Conservation (phyloP, 2,888 invertebrate species). For the Hydrotaea diabolus region DNA sequence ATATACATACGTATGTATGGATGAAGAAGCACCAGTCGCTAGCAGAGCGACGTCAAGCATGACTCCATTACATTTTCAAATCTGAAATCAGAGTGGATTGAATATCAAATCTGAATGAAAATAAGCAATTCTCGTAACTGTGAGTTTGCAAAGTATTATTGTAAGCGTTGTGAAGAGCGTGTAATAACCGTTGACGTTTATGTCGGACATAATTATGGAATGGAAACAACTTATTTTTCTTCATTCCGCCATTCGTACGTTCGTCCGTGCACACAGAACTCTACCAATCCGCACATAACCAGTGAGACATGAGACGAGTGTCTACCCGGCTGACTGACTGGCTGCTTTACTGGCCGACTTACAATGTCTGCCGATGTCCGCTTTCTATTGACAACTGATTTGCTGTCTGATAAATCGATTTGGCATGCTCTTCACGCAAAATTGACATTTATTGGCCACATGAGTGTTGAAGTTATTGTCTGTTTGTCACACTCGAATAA, state of each 20-base stretch:
- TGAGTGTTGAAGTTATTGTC: constrained; percentile 50
- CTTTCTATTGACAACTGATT: constrained; percentile 51
- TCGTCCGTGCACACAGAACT: background rate
- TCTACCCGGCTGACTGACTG: background rate
- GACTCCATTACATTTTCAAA: background rate
- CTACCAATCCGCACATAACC: background rate
- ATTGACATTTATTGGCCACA: constrained; percentile 65
- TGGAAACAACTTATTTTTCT: background rate
- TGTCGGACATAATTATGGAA: constrained; percentile 27
- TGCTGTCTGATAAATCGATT: constrained; percentile 55
- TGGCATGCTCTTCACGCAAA: constrained; percentile 56
- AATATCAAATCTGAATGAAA: background rate
- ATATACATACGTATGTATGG: no score
- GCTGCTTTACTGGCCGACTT: background rate
- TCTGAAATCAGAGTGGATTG: background rate
- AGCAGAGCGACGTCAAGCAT: background rate
- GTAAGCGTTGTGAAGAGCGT: constrained; percentile 14
- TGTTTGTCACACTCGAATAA: constrained; percentile 48
- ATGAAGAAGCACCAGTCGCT: no score
- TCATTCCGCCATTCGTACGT: background rate
- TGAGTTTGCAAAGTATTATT: background rate
- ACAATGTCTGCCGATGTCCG: background rate
- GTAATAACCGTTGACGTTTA: constrained; percentile 13
- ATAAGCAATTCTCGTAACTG: background rate
- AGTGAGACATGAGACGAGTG: background rate